Evolutionary conservation across 1,140 invertebrate genomes (phyloP).

Genomic region (Cryptotermes secundus): DNA sequence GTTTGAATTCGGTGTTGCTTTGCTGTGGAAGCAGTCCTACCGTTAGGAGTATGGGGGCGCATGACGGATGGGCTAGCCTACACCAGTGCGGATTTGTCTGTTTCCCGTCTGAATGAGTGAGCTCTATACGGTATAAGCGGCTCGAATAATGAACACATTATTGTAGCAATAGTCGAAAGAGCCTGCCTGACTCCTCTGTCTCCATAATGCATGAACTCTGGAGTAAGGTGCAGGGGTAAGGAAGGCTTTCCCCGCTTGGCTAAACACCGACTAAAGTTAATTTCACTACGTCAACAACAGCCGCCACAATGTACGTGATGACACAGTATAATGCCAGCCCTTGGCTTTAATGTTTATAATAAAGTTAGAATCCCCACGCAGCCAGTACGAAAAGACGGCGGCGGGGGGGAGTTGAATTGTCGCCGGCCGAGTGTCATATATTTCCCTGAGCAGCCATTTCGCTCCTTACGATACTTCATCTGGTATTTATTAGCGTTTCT

Average conservation of each 20-base stretch:
- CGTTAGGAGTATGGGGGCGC: no score
- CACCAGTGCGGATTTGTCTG: no score
- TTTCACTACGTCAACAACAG: constrained; percentile 5
- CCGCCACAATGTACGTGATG: not conserved
- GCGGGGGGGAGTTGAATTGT: not conserved
- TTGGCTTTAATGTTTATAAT: constrained; percentile 18
- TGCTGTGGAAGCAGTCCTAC: no score
- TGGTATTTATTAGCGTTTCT: not conserved
- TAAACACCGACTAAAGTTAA: constrained; percentile 4
- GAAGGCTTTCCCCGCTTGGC: not conserved
- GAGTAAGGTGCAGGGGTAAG: not conserved
- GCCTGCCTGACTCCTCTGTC: not conserved
- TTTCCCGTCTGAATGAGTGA: no score
- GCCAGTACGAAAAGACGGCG: not conserved
- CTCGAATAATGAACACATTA: not conserved
- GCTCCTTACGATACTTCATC: not conserved
- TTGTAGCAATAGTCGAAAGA: not conserved
- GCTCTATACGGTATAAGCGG: no score
- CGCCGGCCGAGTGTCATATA: not conserved
- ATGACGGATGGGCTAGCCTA: no score
- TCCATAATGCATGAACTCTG: constrained; percentile 11
- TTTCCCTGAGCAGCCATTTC: not conserved
- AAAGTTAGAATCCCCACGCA: constrained; percentile 5
- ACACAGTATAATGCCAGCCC: not conserved
- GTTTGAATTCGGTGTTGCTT: no score